Percentiles rank a stretch among this genome's conserved stretches.
Conservation (phyloP, 53 echinoderm and acorn worm species). For the Zoroaster sp. region DNA sequence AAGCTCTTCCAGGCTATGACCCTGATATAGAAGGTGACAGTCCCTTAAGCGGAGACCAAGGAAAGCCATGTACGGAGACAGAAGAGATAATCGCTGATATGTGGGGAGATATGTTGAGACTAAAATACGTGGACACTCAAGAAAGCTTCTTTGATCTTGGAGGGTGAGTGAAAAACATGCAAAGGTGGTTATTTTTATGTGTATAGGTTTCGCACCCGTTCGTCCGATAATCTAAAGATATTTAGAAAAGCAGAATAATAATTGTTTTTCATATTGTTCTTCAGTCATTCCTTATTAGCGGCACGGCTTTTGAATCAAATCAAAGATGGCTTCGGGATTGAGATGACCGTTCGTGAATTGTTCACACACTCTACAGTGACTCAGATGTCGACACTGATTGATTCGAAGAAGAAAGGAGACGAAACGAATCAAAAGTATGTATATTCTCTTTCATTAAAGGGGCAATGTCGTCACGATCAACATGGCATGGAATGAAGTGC, state of each 20-base stretch:
- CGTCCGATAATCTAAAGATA: neutral
- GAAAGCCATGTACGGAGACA: constrained; percentile 34
- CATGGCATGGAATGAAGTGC: neutral
- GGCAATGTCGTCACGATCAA: no score
- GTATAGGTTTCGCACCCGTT: neutral
- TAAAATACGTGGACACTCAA: constrained; percentile 29
- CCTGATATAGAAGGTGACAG: neutral
- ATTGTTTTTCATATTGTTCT: neutral
- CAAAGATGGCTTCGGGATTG: constrained; percentile 34
- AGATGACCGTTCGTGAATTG: constrained; percentile 60
- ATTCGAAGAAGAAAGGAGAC: constrained; percentile 9
- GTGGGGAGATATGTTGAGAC: constrained; percentile 50
- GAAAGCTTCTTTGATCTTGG: constrained; percentile 72
- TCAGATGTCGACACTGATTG: constrained; percentile 48
- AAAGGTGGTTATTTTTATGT: no score
- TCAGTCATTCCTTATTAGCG: constrained; percentile 65
- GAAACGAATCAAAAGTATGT: neutral
- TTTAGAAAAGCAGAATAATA: no score
- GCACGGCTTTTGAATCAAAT: constrained; percentile 49
- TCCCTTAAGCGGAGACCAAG: neutral
- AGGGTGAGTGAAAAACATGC: constrained; percentile 27
- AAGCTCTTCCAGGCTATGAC: constrained; percentile 39
- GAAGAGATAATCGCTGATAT: constrained; percentile 25
- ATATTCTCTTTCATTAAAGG: neutral
- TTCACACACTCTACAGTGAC: constrained; percentile 56